Percentiles rank a stretch among this genome's conserved stretches.
These are phyloP conservation scores for Diabrotica balteata DNA, from an alignment of 2,888 invertebrate species.

Conservation along the genomic window DNA sequence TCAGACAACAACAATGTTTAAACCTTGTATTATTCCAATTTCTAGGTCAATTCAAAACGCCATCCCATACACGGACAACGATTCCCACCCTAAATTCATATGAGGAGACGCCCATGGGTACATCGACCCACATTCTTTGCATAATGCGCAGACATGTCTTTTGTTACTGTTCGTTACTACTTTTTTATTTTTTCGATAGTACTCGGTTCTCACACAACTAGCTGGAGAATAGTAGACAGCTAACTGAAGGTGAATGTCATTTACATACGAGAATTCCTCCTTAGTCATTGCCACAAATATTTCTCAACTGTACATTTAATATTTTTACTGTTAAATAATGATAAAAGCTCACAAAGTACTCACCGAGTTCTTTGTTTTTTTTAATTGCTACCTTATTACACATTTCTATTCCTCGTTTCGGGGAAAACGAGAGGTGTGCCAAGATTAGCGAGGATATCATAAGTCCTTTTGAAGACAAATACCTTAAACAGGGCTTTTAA, in stretches of 20 bases:
- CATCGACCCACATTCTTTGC: constrained; percentile 35
- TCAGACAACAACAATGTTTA: too few species aligned
- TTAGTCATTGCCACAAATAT: background rate
- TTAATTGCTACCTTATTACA: too few species aligned
- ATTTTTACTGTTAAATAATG: too few species aligned
- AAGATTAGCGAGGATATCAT: too few species aligned
- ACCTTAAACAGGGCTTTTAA: too few species aligned
- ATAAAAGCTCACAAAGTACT: too few species aligned
- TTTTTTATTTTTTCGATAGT: constrained; percentile 13
- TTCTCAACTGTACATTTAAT: too few species aligned
- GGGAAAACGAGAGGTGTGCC: too few species aligned
- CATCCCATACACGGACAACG: background rate
- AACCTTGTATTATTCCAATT: too few species aligned
- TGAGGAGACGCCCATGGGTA: constrained; percentile 14
- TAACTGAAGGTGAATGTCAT: constrained; percentile 18
- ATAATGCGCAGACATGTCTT: constrained; percentile 34
- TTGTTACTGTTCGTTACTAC: constrained; percentile 28
- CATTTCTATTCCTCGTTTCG: too few species aligned
- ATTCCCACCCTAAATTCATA: background rate
- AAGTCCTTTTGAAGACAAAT: too few species aligned
- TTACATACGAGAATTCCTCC: constrained; percentile 12
- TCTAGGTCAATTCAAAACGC: background rate
- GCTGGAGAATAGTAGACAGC: constrained; percentile 9
- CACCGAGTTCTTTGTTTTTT: too few species aligned
- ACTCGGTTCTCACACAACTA: constrained; percentile 18